phyloP scores from a whole-genome alignment of 1,140 invertebrate genomes.

The Telenomus remus region DNA sequence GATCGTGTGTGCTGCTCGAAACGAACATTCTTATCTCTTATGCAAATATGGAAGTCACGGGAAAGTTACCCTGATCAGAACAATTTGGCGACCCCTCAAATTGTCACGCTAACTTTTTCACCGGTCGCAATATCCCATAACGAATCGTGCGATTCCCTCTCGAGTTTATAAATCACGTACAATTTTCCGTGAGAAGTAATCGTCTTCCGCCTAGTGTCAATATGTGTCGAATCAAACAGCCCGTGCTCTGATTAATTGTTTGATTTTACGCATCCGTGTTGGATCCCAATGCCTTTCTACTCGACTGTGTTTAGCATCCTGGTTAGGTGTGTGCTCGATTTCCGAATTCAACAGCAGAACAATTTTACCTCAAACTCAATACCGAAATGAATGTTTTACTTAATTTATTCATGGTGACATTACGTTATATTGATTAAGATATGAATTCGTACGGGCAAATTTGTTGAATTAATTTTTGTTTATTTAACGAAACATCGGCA shows the following conservation, averaged over 20 bases:
- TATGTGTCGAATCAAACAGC: constrained; percentile 37
- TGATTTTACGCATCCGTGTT: constrained; percentile 23
- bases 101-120: constrained; percentile 43
- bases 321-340: not conserved
- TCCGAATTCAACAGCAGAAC: not conserved
- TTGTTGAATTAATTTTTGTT: no score
- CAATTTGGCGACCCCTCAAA: constrained; percentile 11
- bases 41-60: constrained; percentile 37
- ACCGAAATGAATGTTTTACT: no score
- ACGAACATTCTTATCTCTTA: constrained; percentile 34
- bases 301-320: not conserved
- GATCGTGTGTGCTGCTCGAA: not conserved
- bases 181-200: constrained; percentile 16
- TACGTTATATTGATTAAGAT: no score
- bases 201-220: constrained; percentile 32
- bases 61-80: constrained; percentile 23
- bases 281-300: constrained; percentile 3
- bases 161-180: constrained; percentile 33
- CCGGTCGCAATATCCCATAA: constrained; percentile 12
- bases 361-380: not conserved
- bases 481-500: no score
- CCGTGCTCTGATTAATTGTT: constrained; percentile 35
- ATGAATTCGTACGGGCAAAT: not conserved
- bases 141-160: constrained; percentile 13
- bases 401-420: no score